These are phyloP conservation scores for Hirtodrosophila trivittata DNA, from an alignment of 2,888 invertebrate species.

Conservation along the genomic window DNA sequence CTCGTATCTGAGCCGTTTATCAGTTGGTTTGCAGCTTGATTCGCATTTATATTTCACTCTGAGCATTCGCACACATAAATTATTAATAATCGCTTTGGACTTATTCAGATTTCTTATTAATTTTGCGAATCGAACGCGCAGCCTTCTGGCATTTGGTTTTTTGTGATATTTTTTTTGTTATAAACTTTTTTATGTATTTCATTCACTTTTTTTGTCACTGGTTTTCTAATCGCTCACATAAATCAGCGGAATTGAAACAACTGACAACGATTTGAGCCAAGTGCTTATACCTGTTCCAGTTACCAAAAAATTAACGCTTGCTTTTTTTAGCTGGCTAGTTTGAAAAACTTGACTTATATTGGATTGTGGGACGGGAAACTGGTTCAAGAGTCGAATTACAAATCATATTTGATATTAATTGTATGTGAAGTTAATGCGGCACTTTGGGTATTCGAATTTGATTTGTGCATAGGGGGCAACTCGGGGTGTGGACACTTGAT, in stretches of 20 bases:
- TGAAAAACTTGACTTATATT: slow-evolving; percentile 21
- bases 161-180: slow-evolving; percentile 24
- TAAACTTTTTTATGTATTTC: too few relatives aligned
- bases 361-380: slow-evolving; percentile 28
- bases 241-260: slow-evolving; percentile 56
- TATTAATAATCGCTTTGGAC: slow-evolving; percentile 40
- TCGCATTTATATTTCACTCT: slow-evolving; percentile 53
- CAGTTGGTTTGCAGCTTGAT: slow-evolving; percentile 41
- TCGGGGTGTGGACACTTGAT: slow-evolving; percentile 20
- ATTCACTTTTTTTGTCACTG: slow-evolving; percentile 55
- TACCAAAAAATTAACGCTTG: slow-evolving; percentile 8
- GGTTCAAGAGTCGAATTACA: slow-evolving; percentile 33
- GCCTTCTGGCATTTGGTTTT: slow-evolving; percentile 40
- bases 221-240: slow-evolving; percentile 67
- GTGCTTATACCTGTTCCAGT: slow-evolving; percentile 22
- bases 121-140: slow-evolving; percentile 29
- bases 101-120: slow-evolving; percentile 33
- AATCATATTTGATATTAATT: slow-evolving; percentile 31
- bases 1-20: slow-evolving; percentile 32
- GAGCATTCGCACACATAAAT: slow-evolving; percentile 47
- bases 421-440: slow-evolving; percentile 13
- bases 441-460: slow-evolving; percentile 21
- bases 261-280: slow-evolving; percentile 47
- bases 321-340: slow-evolving; percentile 12
- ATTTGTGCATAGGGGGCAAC: not conserved